Base-by-base conservation (phyloP, 2,113 vertebrate genomes). In the Fregetta grallaria region DNA sequence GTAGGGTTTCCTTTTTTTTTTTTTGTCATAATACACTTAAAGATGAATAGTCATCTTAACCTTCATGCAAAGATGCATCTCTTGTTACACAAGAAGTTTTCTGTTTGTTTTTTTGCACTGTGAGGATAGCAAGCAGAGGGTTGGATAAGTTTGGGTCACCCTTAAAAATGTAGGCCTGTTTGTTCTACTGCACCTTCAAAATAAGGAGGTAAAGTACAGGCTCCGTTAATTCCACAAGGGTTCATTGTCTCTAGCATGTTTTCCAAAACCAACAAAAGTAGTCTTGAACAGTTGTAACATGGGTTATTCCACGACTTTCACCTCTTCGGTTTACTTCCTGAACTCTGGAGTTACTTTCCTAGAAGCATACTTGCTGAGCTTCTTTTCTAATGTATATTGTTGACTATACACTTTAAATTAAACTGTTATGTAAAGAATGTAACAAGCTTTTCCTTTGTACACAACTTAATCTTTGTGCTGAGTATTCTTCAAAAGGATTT, bases 381-480 rank as follows among this genome's bases (percentile, higher is more conserved):
- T 97, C 98, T 94, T 96, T 87, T 68, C 96, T 96, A 97, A 95
- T 91, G 96, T 95, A 96, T 96, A 95, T 70, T 85, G 96, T 95
- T 90, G 96, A 96, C 96, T 97, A 96, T 73, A 97, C 81, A 50
- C 94, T 98, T 97, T 97, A 97, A 97, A 97, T 97, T 98, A 97
- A 97, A 97, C 95, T 96, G 90, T 97, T 98, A 97, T 95, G 92
- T 92, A 97, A 98, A 97, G 97, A 98, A 97, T 47, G 97, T 96
- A 96, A 98, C 92, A 96, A 97, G 98, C 91, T 97, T 98, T 98
- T 98, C 98, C 96, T 96, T 95, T 97, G 94, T 93, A 97, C 96
- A 97, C 96, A 96, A 98, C 91, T 96, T 97, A 98, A 98, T 92
- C 88, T 98, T 98, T 98, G 98, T 98, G 98, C 97, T 97, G 98